A percentile compares a stretch with the other conserved stretches of the same genome.
Evolutionary conservation across 2,888 invertebrate genomes (phyloP).

Genomic region (Drosophila mercatorum): DNA sequence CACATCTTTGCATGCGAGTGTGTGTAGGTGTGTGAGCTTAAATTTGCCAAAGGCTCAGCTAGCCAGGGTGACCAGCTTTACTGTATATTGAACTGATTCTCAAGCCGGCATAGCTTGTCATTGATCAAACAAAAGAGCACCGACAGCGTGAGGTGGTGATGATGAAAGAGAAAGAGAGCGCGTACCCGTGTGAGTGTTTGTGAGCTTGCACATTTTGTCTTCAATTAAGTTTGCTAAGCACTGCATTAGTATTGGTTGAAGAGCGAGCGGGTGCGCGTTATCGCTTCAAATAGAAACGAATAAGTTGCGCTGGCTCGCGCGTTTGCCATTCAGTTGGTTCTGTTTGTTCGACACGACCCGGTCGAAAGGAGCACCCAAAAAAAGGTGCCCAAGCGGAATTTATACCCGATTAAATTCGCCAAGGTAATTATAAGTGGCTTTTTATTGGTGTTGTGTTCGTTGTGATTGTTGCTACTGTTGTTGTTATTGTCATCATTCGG

Average conservation of each 20-base stretch:
- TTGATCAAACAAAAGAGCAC: conserved; percentile 35
- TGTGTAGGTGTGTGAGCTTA: neutral
- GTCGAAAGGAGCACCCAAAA: conserved; percentile 31
- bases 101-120: conserved; percentile 24
- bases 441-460: conserved; percentile 30
- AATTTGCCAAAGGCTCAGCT: neutral
- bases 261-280: neutral
- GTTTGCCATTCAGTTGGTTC: conserved; percentile 70
- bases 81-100: neutral
- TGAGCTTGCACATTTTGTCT: conserved; percentile 1
- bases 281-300: conserved; percentile 59
- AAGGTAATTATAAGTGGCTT: conserved; percentile 73
- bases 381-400: conserved; percentile 17
- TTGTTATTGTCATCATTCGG: conserved; percentile 22
- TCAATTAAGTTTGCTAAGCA: conserved; percentile 6
- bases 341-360: conserved; percentile 68
- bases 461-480: conserved; percentile 23
- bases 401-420: conserved; percentile 42
- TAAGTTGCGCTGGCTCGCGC: conserved; percentile 54
- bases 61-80: conserved; percentile 17
- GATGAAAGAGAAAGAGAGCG: neutral
- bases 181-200: neutral
- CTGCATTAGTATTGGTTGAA: conserved; percentile 3
- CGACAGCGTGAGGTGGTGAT: neutral
- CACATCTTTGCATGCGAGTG: neutral